Percentiles rank a stretch among this genome's conserved stretches.
These are phyloP conservation scores for Solenodon paradoxus DNA, from an alignment of 2,113 vertebrate species.

Conservation along the genomic window DNA sequence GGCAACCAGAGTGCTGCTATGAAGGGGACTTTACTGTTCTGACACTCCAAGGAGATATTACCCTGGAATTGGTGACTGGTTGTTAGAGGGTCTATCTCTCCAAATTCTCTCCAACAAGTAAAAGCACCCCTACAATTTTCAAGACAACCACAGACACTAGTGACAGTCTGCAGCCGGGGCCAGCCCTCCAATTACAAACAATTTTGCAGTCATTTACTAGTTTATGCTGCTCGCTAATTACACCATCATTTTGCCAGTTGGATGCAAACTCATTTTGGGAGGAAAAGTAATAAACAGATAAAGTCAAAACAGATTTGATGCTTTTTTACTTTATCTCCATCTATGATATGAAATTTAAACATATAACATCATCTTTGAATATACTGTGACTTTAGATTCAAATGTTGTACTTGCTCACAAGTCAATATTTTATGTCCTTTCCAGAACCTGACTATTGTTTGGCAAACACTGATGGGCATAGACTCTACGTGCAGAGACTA, in stretches of 20 bases:
- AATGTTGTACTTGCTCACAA: not conserved
- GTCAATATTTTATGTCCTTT: not conserved
- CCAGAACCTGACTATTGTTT: not conserved
- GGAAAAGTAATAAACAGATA: not conserved
- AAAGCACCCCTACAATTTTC: not conserved
- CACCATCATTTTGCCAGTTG: not conserved
- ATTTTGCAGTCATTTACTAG: not conserved
- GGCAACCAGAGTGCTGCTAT: not conserved
- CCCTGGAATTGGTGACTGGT: not conserved
- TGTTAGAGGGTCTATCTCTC: not conserved
- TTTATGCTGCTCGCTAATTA: not conserved
- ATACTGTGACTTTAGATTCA: not conserved
- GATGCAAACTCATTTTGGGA: not conserved
- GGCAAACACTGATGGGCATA: not conserved
- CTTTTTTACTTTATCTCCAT: not conserved
- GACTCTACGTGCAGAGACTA: fast-evolving
- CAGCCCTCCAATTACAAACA: not conserved
- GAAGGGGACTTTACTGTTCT: not conserved
- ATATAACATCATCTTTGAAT: not conserved
- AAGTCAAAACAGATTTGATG: not conserved
- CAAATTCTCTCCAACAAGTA: not conserved
- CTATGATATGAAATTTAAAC: not conserved
- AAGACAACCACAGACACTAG: not conserved
- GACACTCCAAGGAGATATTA: not conserved
- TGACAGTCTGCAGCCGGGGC: not conserved